Evolutionary conservation across 2,888 invertebrate genomes (phyloP).

Genomic region (Aspidapion aeneum): DNA sequence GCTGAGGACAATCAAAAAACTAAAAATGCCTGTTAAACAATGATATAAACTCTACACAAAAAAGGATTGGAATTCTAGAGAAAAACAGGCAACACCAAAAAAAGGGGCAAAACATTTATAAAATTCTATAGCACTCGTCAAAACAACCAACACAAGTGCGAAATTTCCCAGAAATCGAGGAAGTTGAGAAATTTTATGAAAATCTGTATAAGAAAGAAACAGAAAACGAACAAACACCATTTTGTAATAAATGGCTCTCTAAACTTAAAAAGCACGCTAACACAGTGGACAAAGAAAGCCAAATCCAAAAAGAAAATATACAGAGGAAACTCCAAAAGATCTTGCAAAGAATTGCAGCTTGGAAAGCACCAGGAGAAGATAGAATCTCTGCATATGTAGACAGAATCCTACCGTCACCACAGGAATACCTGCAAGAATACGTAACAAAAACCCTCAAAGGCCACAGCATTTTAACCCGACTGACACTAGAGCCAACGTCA

Average conservation of each 20-base stretch:
- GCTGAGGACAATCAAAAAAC: conserved; percentile 14
- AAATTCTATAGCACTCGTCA: no score
- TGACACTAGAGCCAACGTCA: conserved; percentile 27
- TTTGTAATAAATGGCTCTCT: conserved; percentile 15
- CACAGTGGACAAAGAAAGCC: background rate
- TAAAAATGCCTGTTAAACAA: conserved; percentile 15
- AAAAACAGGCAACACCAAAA: conserved; percentile 4
- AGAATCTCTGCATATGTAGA: conserved; percentile 22
- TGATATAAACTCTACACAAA: conserved; percentile 13
- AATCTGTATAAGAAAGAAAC: conserved; percentile 9
- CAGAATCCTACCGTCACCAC: conserved; percentile 20
- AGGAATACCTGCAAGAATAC: conserved; percentile 12
- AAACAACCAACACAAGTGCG: no score
- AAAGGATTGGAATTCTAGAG: conserved; percentile 4
- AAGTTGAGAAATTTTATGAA: conserved; percentile 4
- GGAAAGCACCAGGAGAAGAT: conserved; percentile 24
- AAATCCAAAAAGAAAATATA: conserved; percentile 13
- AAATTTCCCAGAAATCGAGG: no score
- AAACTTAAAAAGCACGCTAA: conserved; percentile 11
- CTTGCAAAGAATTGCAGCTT: conserved; percentile 8
- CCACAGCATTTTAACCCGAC: conserved; percentile 12
- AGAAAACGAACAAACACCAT: background rate
- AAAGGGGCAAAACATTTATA: conserved; percentile 7
- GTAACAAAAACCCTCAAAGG: background rate
- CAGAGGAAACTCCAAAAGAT: conserved; percentile 1